Base-by-base conservation (phyloP, 1,140 invertebrate species). In the Lanistes nyassanus region DNA sequence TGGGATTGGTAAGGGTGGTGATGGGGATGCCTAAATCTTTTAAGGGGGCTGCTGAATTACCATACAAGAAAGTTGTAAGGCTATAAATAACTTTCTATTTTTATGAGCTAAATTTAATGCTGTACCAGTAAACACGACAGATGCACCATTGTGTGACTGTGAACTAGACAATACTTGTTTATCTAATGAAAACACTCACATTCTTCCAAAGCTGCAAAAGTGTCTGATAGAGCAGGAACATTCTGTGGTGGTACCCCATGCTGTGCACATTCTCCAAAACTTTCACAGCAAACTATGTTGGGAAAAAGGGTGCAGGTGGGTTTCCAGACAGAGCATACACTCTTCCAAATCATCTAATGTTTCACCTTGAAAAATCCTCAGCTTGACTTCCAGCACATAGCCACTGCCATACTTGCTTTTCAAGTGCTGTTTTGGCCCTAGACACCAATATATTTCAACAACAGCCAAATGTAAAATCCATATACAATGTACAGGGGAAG, bases 191-290 rank as follows among this genome's bases (percentile, higher is more conserved):
- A 42, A 31, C n/a, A 72, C 79, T 89, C 88, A 96, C 95, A 93
- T 90, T 93, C 92, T 88, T 96, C 95, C 58, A 96, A 91, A 82
- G 93, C 91, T 76, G 91, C 91, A 89, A 96, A 96, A 84, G 93
- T 93, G 83, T 92, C 90, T 55, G 94, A 94, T 79, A 97, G 90
- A 73, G 94, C 95, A 79, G 91, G 91, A 53, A 96, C 93, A 77
- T 92, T 90, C 77, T 92, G 90, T 88, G 94, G 94, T 31, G 95
- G 94, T 58, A 96, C 93, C 78, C 92, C 93, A 86, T 95, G 96
- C 36, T 95, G 93, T 34, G 94, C 90, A 80, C 94, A 89, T 84
- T 95, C 94, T 2, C 92, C 93, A 90, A 96, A 96, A 84, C 92
- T 93, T 88, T 96, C 95, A 79, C 94, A 92, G 29, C 94, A 85